A percentile compares a stretch with the other conserved stretches of the same genome.
These are phyloP conservation scores for Euglossa dilemma DNA, from an alignment of 1,140 invertebrate species.

Conservation along the genomic window DNA sequence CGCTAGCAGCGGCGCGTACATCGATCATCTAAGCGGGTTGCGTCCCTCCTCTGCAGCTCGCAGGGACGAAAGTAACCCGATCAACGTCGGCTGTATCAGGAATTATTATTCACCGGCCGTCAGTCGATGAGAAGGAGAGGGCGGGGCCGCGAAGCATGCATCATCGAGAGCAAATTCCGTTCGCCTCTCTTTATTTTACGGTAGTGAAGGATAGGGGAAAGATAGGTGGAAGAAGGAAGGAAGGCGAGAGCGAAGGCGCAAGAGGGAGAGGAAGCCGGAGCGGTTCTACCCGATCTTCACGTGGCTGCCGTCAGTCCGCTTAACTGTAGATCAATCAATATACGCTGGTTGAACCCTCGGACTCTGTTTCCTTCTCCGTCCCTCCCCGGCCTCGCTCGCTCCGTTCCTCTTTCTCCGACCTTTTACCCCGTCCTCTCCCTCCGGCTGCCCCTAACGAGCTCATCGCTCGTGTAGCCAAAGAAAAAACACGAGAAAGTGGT, in stretches of 20 bases:
- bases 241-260: not conserved
- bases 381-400: not conserved
- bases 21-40: conserved; percentile 59
- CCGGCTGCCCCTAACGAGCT: conserved; percentile 76
- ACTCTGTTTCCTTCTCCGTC: conserved; percentile 46
- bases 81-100: conserved; percentile 69
- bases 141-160: conserved; percentile 68
- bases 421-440: conserved; percentile 65
- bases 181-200: conserved; percentile 70
- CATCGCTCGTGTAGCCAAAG: conserved; percentile 70
- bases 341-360: conserved; percentile 68
- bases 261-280: conserved; percentile 2
- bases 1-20: conserved; percentile 58
- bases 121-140: conserved; percentile 66
- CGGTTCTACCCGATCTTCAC: conserved; percentile 64
- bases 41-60: conserved; percentile 37
- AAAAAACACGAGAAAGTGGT: conserved; percentile 76
- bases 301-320: conserved; percentile 71
- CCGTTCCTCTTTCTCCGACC: conserved; percentile 55
- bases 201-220: conserved; percentile 45
- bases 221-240: not conserved
- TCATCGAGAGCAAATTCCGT: conserved; percentile 72
- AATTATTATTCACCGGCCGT: conserved; percentile 73
- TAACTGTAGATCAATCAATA: conserved; percentile 79
- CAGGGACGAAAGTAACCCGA: conserved; percentile 65